Evolutionary conservation across 2,888 invertebrate species (phyloP), one percentile per base, ranked within the genome.

Genomic region (Nomada ferruginata): DNA sequence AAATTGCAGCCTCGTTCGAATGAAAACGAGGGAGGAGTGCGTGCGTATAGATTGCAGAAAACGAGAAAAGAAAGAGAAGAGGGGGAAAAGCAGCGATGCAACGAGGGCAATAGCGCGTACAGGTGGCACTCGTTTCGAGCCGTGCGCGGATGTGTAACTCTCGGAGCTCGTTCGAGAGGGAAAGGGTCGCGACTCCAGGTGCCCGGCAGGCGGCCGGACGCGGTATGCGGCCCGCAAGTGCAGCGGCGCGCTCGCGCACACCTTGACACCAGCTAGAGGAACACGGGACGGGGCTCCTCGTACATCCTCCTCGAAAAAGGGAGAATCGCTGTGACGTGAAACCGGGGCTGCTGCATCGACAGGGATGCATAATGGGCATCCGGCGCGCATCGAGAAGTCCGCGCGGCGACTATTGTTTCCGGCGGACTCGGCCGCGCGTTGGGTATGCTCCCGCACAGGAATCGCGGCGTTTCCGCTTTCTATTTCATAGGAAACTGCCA

Each of bases 301-400:
- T 1, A 3, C 9, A n/a, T 9, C 18, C 57, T 59, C 50, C 47
- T 59, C 70, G 52, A 26, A 44, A 79, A 73, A 66, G 53, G 52
- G 68, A 57, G 64, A 57, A 57, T 36, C 29, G 71, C 52, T 10
- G 53, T 85, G 85, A 86, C 83, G 86, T 79, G 80, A 83, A 83
- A 79, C 60, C 20, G 63, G 42, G 75, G 79, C 69, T 73, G 61
- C 68, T 69, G 66, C 61, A 69, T 70, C 76, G 72, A 53, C 82
- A 55, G 42, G 72, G 73, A 75, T 29, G 72, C 78, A 70, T 73
- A 84, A 77, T 79, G 64, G n/a, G 79, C 77, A 85, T 85, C 85
- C 85, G 85, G 77, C 77, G 57, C 29, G 69, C 52, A 57, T 76
- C 74, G 80, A 55, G 66, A 47, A 79, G 55, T 64, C 55, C 52